Percentiles rank a stretch among this genome's conserved stretches.
phyloP scores from a whole-genome alignment of 1,140 invertebrate species.

The Drosophila insularis region DNA sequence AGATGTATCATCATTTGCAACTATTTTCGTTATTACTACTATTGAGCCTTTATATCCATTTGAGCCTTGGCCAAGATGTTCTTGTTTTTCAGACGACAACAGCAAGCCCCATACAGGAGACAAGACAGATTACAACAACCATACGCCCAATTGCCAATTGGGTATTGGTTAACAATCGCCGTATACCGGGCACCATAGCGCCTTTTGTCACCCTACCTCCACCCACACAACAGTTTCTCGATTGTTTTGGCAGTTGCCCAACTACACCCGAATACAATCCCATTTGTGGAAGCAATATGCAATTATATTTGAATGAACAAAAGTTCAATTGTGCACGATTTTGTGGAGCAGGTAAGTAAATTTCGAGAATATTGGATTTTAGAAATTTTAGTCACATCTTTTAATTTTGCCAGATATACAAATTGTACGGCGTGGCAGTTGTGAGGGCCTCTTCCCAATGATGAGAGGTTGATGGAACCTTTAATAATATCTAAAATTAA shows the following conservation, averaged over 20 bases:
- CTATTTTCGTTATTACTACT: not conserved
- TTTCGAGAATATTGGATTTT: no score
- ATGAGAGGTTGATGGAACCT: constrained; percentile 49
- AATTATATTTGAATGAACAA: constrained; percentile 86
- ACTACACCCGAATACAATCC: constrained; percentile 87
- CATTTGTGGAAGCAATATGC: constrained; percentile 87
- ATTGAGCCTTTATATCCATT: not conserved
- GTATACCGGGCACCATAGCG: constrained; percentile 43
- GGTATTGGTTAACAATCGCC: constrained; percentile 70
- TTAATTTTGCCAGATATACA: constrained; percentile 57
- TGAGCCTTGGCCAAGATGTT: constrained; percentile 24
- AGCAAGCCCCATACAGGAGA: not conserved
- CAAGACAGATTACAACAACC: constrained; percentile 9
- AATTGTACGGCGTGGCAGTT: constrained; percentile 72
- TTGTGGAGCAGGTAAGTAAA: constrained; percentile 84
- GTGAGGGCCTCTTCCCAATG: constrained; percentile 74
- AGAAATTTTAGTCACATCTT: not conserved
- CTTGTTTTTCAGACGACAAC: constrained; percentile 44
- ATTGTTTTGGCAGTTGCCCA: constrained; percentile 83
- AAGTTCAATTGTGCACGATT: constrained; percentile 84
- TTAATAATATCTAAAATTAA: not conserved
- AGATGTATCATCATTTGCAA: constrained; percentile 28
- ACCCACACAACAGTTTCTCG: constrained; percentile 55
- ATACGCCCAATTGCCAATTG: constrained; percentile 20
- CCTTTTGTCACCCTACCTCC: constrained; percentile 60